A percentile compares a stretch with the other conserved stretches of the same genome.
Evolutionary conservation across 23 tunicate genomes (phyloP).

Genomic region (Halocynthia roretzi): DNA sequence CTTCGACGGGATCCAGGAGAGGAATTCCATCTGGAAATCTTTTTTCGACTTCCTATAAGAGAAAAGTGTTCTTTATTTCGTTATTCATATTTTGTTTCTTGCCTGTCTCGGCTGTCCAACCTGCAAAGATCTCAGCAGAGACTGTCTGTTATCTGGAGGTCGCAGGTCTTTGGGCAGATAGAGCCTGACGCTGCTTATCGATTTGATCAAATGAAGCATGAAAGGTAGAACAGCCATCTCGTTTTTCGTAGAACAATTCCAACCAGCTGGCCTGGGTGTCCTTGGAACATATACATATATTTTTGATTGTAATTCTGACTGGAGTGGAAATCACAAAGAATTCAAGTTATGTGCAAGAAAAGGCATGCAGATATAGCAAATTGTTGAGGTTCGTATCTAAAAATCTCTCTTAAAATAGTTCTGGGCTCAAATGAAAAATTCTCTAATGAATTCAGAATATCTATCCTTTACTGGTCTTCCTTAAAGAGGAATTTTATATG

Average conservation of each 20-base stretch:
- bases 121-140: conserved; percentile 53
- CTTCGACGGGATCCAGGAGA: conserved; percentile 89
- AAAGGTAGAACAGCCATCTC: conserved; percentile 87
- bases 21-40: conserved; percentile 89
- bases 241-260: conserved; percentile 11
- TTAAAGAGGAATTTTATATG: too few relatives aligned
- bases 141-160: conserved; percentile 60
- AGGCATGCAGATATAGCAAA: too few relatives aligned
- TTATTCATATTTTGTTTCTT: too few relatives aligned
- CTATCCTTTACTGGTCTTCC: too few relatives aligned
- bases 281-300: background rate
- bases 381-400: too few relatives aligned
- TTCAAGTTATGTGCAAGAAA: too few relatives aligned
- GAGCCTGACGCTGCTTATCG: conserved; percentile 65
- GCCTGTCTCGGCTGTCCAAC: conserved; percentile 3
- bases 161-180: conserved; percentile 63
- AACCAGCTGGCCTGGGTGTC: conserved; percentile 10
- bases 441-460: too few relatives aligned
- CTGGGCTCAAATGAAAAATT: too few relatives aligned
- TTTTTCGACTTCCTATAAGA: conserved; percentile 42
- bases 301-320: too few relatives aligned
- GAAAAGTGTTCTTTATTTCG: too few relatives aligned
- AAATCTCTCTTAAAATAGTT: too few relatives aligned
- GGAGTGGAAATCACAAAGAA: too few relatives aligned
- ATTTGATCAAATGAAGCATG: conserved; percentile 49